phyloP scores from a whole-genome alignment of 2,888 invertebrate genomes.

The Pherbina coryleti region DNA sequence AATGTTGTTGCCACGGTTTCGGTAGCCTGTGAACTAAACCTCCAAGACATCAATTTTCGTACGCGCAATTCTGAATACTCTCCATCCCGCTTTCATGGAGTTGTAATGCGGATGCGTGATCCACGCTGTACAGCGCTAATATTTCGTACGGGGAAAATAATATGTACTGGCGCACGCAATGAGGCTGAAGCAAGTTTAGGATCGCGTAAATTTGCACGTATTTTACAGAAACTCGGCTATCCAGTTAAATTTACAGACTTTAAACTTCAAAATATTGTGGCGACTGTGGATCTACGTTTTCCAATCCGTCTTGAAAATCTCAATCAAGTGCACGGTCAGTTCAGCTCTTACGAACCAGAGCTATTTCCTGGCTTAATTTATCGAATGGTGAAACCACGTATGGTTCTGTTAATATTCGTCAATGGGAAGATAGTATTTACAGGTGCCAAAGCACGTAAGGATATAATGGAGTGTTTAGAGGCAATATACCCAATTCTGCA shows the following conservation, averaged over 20 bases:
- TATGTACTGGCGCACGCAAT: conserved; percentile 84
- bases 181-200: conserved; percentile 83
- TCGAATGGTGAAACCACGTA: conserved; percentile 94
- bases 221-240: conserved; percentile 85
- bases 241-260: conserved; percentile 82
- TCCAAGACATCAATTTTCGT: conserved; percentile 81
- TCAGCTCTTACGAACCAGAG: conserved; percentile 95
- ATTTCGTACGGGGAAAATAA: conserved; percentile 83
- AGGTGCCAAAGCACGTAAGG: conserved; percentile 88
- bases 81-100: conserved; percentile 84
- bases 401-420: conserved; percentile 97
- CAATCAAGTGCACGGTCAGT: conserved; percentile 82
- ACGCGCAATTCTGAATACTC: conserved; percentile 88
- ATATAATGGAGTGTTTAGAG: conserved; percentile 93
- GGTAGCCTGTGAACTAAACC: conserved; percentile 78
- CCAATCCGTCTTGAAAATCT: conserved; percentile 81
- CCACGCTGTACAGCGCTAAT: conserved; percentile 82
- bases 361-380: conserved; percentile 99
- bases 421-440: conserved; percentile 99
- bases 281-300: conserved; percentile 81
- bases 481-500: conserved; percentile 95
- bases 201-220: conserved; percentile 84
- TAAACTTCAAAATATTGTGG: conserved; percentile 83
- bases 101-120: conserved; percentile 85
- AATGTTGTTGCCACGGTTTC: conserved; percentile 87